Evolutionary conservation across 2,797 vertebrate genomes (phyloP).

Genomic region (Agapornis canus): DNA sequence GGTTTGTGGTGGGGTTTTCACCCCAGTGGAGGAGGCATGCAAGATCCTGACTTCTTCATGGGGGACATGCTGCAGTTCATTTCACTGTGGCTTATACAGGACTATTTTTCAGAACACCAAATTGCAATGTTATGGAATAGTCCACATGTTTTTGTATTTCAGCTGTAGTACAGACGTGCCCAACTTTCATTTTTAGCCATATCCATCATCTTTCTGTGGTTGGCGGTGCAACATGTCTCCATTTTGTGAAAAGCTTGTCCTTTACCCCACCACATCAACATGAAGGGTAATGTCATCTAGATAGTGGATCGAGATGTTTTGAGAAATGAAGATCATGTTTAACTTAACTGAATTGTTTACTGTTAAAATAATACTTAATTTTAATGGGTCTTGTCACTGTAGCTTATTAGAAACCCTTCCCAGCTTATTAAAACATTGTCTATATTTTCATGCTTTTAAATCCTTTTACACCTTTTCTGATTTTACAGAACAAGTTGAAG

Average conservation of each 20-base stretch:
- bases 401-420: background rate
- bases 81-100: background rate
- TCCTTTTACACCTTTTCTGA: background rate
- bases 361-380: background rate
- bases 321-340: background rate
- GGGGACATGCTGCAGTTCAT: background rate
- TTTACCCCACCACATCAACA: background rate
- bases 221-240: background rate
- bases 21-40: fast-evolving
- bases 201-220: background rate
- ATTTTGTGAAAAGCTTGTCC: background rate
- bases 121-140: fast-evolving
- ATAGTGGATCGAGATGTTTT: background rate
- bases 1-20: background rate
- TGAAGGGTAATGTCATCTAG: background rate
- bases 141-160: background rate
- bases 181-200: background rate
- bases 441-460: background rate
- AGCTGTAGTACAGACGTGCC: background rate
- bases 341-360: background rate
- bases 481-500: background rate
- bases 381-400: background rate
- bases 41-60: background rate
- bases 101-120: background rate
- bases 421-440: background rate